Evolutionary conservation across 1,140 invertebrate genomes (phyloP), one percentile per base, ranked within the genome.

Genomic region (Drosophila albomicans): DNA sequence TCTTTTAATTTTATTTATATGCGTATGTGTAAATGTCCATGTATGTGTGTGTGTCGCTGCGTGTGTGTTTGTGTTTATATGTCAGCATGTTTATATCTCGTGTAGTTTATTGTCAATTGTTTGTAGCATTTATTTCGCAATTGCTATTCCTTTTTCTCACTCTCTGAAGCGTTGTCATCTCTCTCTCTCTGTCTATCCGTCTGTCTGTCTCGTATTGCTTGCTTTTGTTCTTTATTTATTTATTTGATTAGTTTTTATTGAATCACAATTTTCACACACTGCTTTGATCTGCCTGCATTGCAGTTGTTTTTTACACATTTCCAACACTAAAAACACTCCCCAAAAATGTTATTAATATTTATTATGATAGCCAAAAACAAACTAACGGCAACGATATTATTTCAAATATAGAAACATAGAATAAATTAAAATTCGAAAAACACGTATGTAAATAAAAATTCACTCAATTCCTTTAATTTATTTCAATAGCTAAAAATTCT

Each of bases 61-160:
- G 30, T 68, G 6, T 35, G 7, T 46, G n/a, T 59, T 15, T 32
- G 16, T 20, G 11, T 7, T 13, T 52, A 32, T 43, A 52, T 63
- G 32, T 64, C 43, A 32, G 41, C 51, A 56, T 30, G 52, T 56
- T 46, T 59, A 70, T 66, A 46, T 87, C 75, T 77, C 76, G 49
- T 79, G 79, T 71, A 75, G 72, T 75, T 70, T 75, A 75, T 75
- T 75, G 73, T 75, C 73, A 75, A 75, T 75, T 75, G 73, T 75
- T 75, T 75, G 67, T 71, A 61, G 67, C 73, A 75, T 75, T 75
- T 75, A 75, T 70, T 71, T 63, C 46, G 62, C 81, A 82, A 79
- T 82, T 82, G 75, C 80, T 59, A 51, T 64, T 75, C 64, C 71
- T 71, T 76, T 59, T 38, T 43, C 64, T 61, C 71, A 54, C 64